Conservation (phyloP, 2,888 invertebrate genomes). For the Oegoconia quadripuncta region DNA sequence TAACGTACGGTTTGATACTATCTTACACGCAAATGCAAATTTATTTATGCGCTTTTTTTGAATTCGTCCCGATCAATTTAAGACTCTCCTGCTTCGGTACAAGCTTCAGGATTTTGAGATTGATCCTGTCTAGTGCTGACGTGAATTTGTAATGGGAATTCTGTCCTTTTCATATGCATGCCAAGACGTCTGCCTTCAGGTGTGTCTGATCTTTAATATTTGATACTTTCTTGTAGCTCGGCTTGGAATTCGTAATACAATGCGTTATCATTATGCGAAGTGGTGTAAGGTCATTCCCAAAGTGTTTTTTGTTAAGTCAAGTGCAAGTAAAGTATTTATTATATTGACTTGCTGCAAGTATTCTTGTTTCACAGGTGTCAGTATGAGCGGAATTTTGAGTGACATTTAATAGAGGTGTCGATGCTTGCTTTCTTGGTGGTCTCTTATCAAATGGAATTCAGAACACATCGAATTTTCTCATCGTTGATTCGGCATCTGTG, state of each 20-base stretch:
- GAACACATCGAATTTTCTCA: neutral
- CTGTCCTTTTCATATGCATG: conserved; percentile 69
- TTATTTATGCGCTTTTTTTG: conserved; percentile 32
- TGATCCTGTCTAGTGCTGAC: conserved; percentile 20
- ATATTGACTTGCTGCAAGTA: conserved; percentile 1
- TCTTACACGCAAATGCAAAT: conserved; percentile 54
- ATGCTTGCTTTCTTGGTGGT: neutral
- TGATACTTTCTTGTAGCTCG: conserved; percentile 72
- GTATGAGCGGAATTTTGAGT: conserved; percentile 6
- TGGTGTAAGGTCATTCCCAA: conserved; percentile 35
- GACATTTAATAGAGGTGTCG: neutral
- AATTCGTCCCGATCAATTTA: conserved; percentile 28
- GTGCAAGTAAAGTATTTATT: conserved; percentile 6
- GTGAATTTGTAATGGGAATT: conserved; percentile 36
- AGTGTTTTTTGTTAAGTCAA: conserved; percentile 25
- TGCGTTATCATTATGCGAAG: conserved; percentile 43
- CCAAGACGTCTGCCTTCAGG: conserved; percentile 66
- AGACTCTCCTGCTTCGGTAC: conserved; percentile 29
- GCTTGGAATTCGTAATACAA: conserved; percentile 39
- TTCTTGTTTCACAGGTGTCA: conserved; percentile 3
- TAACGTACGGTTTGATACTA: conserved; percentile 71
- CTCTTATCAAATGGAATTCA: neutral
- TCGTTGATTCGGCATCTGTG: no score
- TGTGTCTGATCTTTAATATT: conserved; percentile 73
- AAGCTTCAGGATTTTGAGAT: conserved; percentile 16